Conservation (phyloP, 2,888 invertebrate genomes). For the Dysmachus trigonus region DNA sequence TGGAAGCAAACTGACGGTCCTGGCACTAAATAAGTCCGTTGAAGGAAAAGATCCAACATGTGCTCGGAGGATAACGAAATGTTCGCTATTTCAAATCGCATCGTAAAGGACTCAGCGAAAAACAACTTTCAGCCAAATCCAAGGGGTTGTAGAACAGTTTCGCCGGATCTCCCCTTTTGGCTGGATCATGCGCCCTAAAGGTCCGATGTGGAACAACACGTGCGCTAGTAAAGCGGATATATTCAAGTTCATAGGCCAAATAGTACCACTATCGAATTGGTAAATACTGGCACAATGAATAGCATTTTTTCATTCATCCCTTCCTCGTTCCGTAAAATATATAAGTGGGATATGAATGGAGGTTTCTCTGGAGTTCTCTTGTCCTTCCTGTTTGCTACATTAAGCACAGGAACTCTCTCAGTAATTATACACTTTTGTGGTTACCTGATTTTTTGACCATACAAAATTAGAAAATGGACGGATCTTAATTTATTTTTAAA, state of each 20-base stretch:
- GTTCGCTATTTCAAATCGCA: conserved; percentile 8
- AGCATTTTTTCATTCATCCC: background rate
- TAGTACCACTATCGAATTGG: background rate
- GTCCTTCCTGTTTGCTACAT: background rate
- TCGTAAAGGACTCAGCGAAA: background rate
- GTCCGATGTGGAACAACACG: background rate
- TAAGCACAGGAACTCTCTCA: background rate
- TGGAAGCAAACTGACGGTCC: background rate
- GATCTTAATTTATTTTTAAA: no score
- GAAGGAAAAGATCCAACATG: conserved; percentile 6
- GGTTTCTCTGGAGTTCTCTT: background rate
- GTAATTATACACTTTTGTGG: background rate
- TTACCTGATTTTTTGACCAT: no score
- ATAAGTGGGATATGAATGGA: background rate
- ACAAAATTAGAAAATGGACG: no score
- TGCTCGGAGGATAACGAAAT: background rate
- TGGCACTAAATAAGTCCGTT: background rate
- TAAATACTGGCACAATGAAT: background rate
- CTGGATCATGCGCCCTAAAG: background rate
- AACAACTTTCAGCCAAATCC: background rate
- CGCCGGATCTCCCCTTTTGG: background rate
- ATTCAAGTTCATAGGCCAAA: background rate
- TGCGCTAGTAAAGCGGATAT: background rate
- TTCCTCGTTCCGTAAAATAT: background rate
- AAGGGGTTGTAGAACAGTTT: background rate